Conservation (phyloP, 1,140 invertebrate genomes). For the Aleiodes sp. region DNA sequence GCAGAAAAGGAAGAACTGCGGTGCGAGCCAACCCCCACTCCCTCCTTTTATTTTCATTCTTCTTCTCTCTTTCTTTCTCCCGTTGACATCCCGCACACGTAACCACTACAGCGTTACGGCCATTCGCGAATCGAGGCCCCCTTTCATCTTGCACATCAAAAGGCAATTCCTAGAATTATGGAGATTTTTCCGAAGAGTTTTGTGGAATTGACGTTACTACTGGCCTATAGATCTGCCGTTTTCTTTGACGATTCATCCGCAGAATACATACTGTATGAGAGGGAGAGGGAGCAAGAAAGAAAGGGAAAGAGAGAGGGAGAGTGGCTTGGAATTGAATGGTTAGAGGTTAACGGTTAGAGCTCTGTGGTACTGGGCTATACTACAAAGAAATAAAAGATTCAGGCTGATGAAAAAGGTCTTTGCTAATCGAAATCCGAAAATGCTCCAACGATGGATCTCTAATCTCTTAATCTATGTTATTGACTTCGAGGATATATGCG, state of each 20-base stretch:
- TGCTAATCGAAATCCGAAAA: constrained; percentile 29
- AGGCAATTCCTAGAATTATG: constrained; percentile 64
- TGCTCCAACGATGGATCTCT: neutral
- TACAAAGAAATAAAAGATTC: constrained; percentile 1
- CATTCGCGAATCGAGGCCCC: constrained; percentile 31
- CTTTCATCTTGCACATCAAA: constrained; percentile 65
- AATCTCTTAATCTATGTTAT: constrained; percentile 16
- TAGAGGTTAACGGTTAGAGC: no score
- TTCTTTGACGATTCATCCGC: constrained; percentile 49
- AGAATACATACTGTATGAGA: constrained; percentile 14
- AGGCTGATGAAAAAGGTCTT: constrained; percentile 18
- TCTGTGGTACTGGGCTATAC: neutral
- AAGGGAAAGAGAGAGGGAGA: constrained; percentile 9
- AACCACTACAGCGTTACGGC: constrained; percentile 23
- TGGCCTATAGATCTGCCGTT: constrained; percentile 33
- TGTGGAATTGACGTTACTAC: constrained; percentile 52
- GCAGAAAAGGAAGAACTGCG: constrained; percentile 25
- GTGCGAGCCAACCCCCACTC: constrained; percentile 24
- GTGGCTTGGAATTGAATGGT: no score
- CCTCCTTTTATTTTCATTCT: neutral
- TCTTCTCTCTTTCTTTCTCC: neutral
- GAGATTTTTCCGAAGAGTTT: constrained; percentile 60
- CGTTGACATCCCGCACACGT: constrained; percentile 16
- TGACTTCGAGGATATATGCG: neutral
- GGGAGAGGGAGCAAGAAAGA: constrained; percentile 18